Evolutionary conservation across 2,888 invertebrate genomes (phyloP), one percentile per base, ranked within the genome.

Genomic region (Apamea epomidion): DNA sequence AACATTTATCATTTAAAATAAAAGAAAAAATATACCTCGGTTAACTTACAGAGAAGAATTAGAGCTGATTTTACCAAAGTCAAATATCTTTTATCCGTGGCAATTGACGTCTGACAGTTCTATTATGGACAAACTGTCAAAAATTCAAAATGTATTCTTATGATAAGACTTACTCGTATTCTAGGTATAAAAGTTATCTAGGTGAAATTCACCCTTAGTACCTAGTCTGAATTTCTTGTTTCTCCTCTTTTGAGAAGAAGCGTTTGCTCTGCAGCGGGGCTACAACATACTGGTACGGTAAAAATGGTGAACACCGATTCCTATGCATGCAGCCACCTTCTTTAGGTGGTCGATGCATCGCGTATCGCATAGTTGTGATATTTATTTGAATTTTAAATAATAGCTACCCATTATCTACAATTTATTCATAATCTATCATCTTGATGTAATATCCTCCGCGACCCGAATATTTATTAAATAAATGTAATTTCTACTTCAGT

Each of bases 391-490:
- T 67, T 69, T 58, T 16, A 42, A 82, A 76, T 76, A 58, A 82
- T 58, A 60, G 32, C 10, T 25, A 60, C 45, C 45, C 58, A 32
- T 58, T 72, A n/a, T 51, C 21, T 58, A 32, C 14, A 71, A 83
- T 65, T 73, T 64, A 71, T 78, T 75, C 62, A 72, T 83, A 67
- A 68, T 60, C 45, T 14, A 76, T 76, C 0, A 82, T 54, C 62
- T 68, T n/a, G 29, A 32, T 67, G 8, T 67, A 48, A 45, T 45
- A 1, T 51, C 69, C 42, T 42, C 1, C 37, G 12, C n/a, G 32
- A 51, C 12, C 51, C n/a, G 68, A 77, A 78, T 76, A 76, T 82
- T 82, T 45, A 71, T 80, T 45, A 25, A 73, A 77, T 83, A 67
- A 73, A 62, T 75, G 8, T 65, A 64, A 74, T 74, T 72, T 68